A percentile compares a stretch with the other conserved stretches of the same genome.
Evolutionary conservation across 2,888 invertebrate genomes (phyloP).

Genomic region (Halocaridina rubra): DNA sequence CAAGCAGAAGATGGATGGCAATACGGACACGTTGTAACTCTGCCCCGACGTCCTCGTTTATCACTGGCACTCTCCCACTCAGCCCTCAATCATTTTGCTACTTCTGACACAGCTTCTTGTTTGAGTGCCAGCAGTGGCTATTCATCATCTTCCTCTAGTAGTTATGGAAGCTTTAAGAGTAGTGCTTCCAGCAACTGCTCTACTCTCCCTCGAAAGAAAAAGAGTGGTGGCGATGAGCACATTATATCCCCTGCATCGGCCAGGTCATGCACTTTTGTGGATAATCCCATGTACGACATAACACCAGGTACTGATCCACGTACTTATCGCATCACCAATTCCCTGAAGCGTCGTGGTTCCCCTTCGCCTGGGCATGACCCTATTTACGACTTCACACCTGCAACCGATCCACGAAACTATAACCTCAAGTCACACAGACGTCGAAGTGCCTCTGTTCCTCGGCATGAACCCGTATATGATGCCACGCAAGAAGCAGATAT

Average conservation of each 20-base stretch:
- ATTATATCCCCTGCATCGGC: background rate
- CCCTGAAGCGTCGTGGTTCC: background rate
- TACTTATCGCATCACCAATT: background rate
- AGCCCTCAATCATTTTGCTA: conserved; percentile 13
- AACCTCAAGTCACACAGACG: background rate
- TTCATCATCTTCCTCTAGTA: conserved; percentile 54
- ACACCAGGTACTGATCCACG: conserved; percentile 4
- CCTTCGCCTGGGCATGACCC: conserved; percentile 9
- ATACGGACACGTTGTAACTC: conserved; percentile 44
- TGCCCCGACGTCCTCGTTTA: conserved; percentile 36
- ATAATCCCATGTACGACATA: conserved; percentile 46
- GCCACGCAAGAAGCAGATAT: background rate
- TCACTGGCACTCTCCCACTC: conserved; percentile 36
- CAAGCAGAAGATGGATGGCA: conserved; percentile 37
- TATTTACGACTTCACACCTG: background rate
- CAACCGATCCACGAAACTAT: background rate
- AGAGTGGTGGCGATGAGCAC: background rate
- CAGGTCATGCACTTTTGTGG: conserved; percentile 28
- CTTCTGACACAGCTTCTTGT: conserved; percentile 45
- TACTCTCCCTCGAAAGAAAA: conserved; percentile 27
- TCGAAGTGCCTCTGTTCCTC: background rate
- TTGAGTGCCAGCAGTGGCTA: conserved; percentile 52
- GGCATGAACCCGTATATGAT: background rate
- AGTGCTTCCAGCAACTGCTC: conserved; percentile 45
- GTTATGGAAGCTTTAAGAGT: conserved; percentile 58